Evolutionary conservation across 2,113 vertebrate genomes (phyloP), one percentile per base, ranked within the genome.

Genomic region (Galemys pyrenaicus): DNA sequence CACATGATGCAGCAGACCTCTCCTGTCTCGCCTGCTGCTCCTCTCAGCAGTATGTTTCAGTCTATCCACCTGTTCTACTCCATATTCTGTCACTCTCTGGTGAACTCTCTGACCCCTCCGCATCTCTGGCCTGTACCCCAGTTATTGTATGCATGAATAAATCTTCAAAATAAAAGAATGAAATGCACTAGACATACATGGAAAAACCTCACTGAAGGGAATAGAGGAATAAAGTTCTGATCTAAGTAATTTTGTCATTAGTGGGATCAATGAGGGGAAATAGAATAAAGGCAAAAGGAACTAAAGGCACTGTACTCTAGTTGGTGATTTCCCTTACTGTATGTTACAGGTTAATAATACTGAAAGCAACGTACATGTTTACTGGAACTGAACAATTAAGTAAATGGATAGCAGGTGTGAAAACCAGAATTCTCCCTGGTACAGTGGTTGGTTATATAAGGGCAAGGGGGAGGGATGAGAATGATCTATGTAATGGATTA

Each of bases 271-370:
- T 87, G 8, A 60, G 20, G 26, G 26, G 58, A 60, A 60, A 60
- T 74, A 87, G n/a, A 80, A 74, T 58, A 91, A 86, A 80, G 56
- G 49, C 60, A 91, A 60, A 94, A 82, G 58, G n/a, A 82, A 60
- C 20, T 75, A 3, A 80, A 87, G 80, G 41, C 30, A 83, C 9
- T 77, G 12, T 75, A 62, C 9, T 35, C 35, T 62, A 75, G 28
- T 44, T 78, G n/a, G 54, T 35, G 81, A 68, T 60, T 73, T 87
- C 60, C 49, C 46, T 81, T 78, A 28, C 7, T 9, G 20, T 3
- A 1, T 51, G 44, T 3, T 68, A 88, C 11, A 44, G 6, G 51
- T 41, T 67, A 94, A 81, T 17, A 51, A 75, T 62, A 65, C 5
- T 91, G 83, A 81, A 70, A 88, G 17, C 37, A 35, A 3, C 30